Evolutionary conservation across 2,888 invertebrate genomes (phyloP), one percentile per base, ranked within the genome.

Genomic region (Andrena chrysosceles): DNA sequence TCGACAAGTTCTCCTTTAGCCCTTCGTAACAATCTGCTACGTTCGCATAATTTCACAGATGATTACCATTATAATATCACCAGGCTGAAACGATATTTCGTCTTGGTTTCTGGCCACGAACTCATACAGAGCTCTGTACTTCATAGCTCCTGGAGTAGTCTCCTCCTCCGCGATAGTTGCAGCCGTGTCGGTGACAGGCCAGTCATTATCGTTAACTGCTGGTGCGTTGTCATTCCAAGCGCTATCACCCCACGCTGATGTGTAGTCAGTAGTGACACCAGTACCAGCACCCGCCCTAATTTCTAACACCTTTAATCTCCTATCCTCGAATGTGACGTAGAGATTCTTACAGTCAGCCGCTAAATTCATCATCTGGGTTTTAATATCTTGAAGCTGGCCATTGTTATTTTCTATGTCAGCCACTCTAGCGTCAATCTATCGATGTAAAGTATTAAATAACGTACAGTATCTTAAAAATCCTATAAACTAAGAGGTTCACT

Each of bases 1-100:
- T 64, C 48, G 1, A 72, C 26, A 52, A 71, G 26, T 49, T 48
- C 31, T 16, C 71, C 29, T 85, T 83, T 52, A 26, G 60, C 29
- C 52, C 1, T 64, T 35, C 16, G 2, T 49, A 60, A 26, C 8
- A 6, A 8, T 10, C 52, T 16, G 59, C 13, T 68, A 60, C 26
- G 5, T n/a, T 26, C n/a, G 64, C 16, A 13, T 13, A 16, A 3
- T 31, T 62, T 42, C 26, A n/a, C 52, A 23, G 68, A 26, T 0
- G 52, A 26, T 95, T 93, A 97, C 97, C 94, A 96, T 95, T 80
- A 99, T 98, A 92, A 98, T 96, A 93, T 99, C 99, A 0, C 99
- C 99, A 0, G 99, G 98, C 93, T 97, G 97, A 90, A 99, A 96
- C 26, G 98, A 97, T 48, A 99, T 96, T 93, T 99, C 99, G 94